Conservation (phyloP, 1,140 invertebrate genomes). For the Drosophila santomea region DNA sequence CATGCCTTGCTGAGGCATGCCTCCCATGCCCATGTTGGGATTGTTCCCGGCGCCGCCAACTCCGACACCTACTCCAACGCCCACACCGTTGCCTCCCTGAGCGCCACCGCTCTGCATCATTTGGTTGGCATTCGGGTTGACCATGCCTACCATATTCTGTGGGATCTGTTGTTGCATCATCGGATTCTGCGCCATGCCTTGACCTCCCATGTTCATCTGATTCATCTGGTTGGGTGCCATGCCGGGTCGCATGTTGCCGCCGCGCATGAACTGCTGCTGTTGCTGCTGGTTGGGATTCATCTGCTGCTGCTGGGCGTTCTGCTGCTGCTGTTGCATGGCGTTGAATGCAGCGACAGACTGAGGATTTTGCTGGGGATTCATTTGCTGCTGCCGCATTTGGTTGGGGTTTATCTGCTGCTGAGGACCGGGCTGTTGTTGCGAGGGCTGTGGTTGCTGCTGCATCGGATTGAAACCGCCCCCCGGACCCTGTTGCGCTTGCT, state of each 20-base stretch:
- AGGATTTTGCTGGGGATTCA: constrained; percentile 84
- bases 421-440: constrained; percentile 62
- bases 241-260: constrained; percentile 83
- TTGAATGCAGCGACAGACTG: constrained; percentile 82
- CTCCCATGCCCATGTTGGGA: constrained; percentile 62
- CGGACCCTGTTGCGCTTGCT: constrained; percentile 69
- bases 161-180: constrained; percentile 86
- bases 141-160: constrained; percentile 85
- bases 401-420: constrained; percentile 71
- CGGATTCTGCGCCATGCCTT: constrained; percentile 85
- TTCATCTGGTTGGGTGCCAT: constrained; percentile 85
- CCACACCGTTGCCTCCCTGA: constrained; percentile 63
- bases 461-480: constrained; percentile 85
- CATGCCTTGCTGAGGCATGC: constrained; percentile 77
- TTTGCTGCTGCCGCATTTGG: constrained; percentile 66
- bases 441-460: constrained; percentile 85
- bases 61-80: constrained; percentile 57
- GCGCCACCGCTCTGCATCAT: constrained; percentile 63
- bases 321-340: constrained; percentile 82
- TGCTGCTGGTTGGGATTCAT: constrained; percentile 75
- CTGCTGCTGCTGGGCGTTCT: constrained; percentile 58
- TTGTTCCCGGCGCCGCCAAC: constrained; percentile 55
- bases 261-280: constrained; percentile 75
- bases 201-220: constrained; percentile 85
- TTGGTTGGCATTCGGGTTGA: constrained; percentile 84